Evolutionary conservation across 2,113 vertebrate genomes (phyloP).

Genomic region (Cariama cristata): DNA sequence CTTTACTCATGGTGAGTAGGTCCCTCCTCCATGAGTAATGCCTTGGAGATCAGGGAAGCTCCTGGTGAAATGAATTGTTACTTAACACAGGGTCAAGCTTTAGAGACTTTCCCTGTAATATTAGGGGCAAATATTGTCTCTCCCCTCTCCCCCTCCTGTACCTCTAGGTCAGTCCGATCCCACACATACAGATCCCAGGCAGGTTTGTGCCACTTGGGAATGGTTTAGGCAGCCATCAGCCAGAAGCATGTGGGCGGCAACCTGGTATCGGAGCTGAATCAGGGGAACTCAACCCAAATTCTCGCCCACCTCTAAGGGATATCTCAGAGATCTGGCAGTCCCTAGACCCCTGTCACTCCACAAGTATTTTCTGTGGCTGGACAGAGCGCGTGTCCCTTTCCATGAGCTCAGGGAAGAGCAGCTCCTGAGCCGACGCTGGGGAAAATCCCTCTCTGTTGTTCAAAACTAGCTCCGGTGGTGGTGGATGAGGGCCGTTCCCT

Average conservation of each 20-base stretch:
- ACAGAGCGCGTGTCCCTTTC: background rate
- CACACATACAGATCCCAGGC: background rate
- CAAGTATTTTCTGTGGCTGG: background rate
- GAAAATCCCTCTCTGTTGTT: background rate
- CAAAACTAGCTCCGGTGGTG: background rate
- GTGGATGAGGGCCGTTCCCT: background rate
- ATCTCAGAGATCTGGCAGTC: background rate
- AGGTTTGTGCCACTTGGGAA: background rate
- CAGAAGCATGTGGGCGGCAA: background rate
- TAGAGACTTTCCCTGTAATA: background rate
- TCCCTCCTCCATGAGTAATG: conserved; percentile 15
- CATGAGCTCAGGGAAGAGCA: background rate
- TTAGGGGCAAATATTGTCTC: background rate
- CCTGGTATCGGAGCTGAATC: background rate
- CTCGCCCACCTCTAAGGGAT: background rate
- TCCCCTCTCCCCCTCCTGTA: background rate
- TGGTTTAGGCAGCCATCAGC: background rate
- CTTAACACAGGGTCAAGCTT: background rate
- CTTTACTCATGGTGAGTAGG: background rate
- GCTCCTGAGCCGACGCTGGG: background rate
- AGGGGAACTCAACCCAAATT: background rate
- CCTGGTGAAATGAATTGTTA: background rate
- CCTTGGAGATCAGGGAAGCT: background rate
- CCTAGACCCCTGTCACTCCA: background rate
- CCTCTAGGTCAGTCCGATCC: accelerated